Percentiles rank a stretch among this genome's conserved stretches.
Evolutionary conservation across 2,888 invertebrate genomes (phyloP).

Genomic region (Flabesymbios commensalis): DNA sequence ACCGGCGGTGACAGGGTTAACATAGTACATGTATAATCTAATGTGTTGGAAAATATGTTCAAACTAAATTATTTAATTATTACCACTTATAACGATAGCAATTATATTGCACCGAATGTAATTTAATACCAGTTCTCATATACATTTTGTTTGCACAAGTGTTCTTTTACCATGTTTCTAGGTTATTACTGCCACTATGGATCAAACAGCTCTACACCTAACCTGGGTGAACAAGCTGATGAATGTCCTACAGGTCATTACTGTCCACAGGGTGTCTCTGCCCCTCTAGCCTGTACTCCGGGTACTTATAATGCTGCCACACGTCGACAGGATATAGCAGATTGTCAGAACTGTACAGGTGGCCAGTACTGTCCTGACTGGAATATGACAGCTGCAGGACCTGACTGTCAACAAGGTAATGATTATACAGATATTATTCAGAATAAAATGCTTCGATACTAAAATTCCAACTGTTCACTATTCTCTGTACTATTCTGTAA

Average conservation of each 20-base stretch:
- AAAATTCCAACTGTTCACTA: too few species aligned
- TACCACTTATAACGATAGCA: too few species aligned
- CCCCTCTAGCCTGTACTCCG: conserved; percentile 42
- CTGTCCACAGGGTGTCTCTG: conserved; percentile 46
- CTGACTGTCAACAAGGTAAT: conserved; percentile 47
- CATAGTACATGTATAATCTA: too few species aligned
- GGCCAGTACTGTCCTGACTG: conserved; percentile 54
- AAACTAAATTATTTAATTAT: too few species aligned
- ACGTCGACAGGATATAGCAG: conserved; percentile 34
- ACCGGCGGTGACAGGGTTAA: too few species aligned
- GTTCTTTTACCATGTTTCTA: conserved; percentile 28
- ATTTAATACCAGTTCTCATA: too few species aligned
- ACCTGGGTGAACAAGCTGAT: conserved; percentile 42
- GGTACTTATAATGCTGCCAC: conserved; percentile 31
- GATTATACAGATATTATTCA: background rate
- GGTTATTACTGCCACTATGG: conserved; percentile 51
- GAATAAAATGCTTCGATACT: too few species aligned
- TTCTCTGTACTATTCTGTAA: too few species aligned
- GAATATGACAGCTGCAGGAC: conserved; percentile 46
- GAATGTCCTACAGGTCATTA: conserved; percentile 53
- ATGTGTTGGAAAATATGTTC: too few species aligned
- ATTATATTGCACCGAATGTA: too few species aligned
- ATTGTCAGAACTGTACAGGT: conserved; percentile 52
- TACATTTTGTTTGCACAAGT: background rate
- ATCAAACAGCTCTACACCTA: conserved; percentile 43